Conservation (phyloP, 2,113 vertebrate species). For the Pelobates fuscus region DNA sequence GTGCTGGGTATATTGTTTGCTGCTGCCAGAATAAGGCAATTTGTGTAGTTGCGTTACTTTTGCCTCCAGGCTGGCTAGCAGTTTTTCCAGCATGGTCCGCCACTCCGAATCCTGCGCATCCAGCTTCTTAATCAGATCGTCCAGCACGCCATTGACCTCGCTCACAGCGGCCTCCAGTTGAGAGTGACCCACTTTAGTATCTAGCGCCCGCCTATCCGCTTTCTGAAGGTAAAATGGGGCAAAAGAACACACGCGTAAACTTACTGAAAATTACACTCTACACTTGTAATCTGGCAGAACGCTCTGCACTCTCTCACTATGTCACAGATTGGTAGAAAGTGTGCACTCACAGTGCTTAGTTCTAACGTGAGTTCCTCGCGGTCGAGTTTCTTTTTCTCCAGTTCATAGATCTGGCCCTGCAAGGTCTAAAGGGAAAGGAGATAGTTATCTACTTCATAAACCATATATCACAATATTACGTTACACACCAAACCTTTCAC, state of each 20-base stretch:
- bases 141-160: conserved; percentile 59
- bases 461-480: too few species aligned
- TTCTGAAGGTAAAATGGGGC: conserved; percentile 55
- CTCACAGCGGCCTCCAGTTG: conserved; percentile 54
- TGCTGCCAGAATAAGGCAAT: background rate
- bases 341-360: conserved; percentile 54
- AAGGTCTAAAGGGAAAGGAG: conserved; percentile 1
- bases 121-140: conserved; percentile 60
- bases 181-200: conserved; percentile 53
- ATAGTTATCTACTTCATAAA: background rate
- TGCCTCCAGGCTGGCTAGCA: conserved; percentile 53
- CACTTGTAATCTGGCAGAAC: too few species aligned
- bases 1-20: background rate
- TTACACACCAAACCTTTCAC: too few species aligned
- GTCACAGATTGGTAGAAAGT: background rate
- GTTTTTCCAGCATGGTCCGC: conserved; percentile 57
- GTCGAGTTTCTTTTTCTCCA: conserved; percentile 56
- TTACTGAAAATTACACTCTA: too few species aligned
- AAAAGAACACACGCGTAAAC: background rate
- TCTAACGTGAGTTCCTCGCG: conserved; percentile 51
- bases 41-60: conserved; percentile 54
- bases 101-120: conserved; percentile 55
- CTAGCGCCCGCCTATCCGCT: conserved; percentile 55
- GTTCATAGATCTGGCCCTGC: conserved; percentile 23
- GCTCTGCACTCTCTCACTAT: background rate